phyloP scores from a whole-genome alignment of 2,888 invertebrate genomes.

The Agrochola lychnidis region DNA sequence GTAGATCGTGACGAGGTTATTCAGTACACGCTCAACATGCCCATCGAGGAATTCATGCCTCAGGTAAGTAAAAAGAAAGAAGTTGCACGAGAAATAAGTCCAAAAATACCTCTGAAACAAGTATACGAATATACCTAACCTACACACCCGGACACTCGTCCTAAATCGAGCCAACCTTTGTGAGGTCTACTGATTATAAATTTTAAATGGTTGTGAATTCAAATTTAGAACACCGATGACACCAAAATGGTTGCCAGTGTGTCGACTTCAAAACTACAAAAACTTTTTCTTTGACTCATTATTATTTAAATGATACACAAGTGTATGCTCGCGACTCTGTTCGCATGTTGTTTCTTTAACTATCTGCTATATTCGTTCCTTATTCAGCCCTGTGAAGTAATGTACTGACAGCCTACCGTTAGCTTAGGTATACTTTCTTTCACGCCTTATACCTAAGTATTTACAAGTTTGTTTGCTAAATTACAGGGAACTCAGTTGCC shows the following conservation, averaged over 20 bases:
- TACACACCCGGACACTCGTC: too few species aligned
- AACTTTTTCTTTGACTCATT: too few species aligned
- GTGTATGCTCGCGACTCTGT: too few species aligned
- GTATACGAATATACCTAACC: too few species aligned
- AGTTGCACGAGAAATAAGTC: not conserved
- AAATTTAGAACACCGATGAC: not conserved
- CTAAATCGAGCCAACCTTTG: too few species aligned
- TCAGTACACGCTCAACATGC: not conserved
- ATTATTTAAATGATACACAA: too few species aligned
- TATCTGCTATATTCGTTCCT: too few species aligned
- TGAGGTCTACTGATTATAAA: too few species aligned
- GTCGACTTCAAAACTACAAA: too few species aligned
- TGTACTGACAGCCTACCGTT: not conserved
- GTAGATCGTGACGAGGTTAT: conserved; percentile 9
- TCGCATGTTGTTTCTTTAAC: too few species aligned
- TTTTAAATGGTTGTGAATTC: too few species aligned
- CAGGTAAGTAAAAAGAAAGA: conserved; percentile 9
- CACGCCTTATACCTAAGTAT: not conserved
- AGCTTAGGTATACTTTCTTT: not conserved
- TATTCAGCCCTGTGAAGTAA: too few species aligned
- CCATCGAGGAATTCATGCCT: conserved; percentile 21
- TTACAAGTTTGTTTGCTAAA: not conserved
- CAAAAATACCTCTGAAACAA: not conserved
- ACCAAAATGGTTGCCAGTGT: not conserved
- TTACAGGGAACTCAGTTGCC: conserved; percentile 36